A percentile compares a stretch with the other conserved stretches of the same genome.
These are phyloP conservation scores for Eleginops maclovinus DNA, from an alignment of 2,113 vertebrate species.

Conservation along the genomic window DNA sequence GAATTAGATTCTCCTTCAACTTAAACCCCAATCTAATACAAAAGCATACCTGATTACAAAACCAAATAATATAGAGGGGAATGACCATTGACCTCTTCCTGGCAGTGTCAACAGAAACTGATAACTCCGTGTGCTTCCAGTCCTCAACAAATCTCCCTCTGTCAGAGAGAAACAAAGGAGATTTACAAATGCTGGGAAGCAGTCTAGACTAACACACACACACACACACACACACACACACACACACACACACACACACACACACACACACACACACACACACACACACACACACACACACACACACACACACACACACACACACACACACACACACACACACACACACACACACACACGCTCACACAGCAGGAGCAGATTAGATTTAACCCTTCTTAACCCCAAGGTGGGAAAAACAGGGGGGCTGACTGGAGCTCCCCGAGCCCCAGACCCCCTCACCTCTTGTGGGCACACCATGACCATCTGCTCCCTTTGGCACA, in stretches of 20 bases:
- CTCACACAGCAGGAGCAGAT: constrained; percentile 52
- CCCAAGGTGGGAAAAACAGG: constrained; percentile 51
- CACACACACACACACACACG: constrained; percentile 8
- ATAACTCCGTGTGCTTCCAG: background rate
- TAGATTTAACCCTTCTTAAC: constrained; percentile 77
- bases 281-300: constrained; percentile 5
- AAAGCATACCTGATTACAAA: background rate
- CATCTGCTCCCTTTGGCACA: constrained; percentile 70
- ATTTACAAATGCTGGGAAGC: constrained; percentile 33
- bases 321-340: constrained; percentile 1
- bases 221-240: background rate
- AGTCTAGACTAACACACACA: constrained; percentile 51
- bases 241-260: background rate
- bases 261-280: constrained; percentile 34
- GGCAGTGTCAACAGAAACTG: background rate
- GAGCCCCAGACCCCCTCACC: constrained; percentile 52
- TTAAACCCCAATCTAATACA: background rate
- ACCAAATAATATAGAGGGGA: no score
- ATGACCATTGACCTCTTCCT: background rate
- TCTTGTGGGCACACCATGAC: constrained; percentile 52
- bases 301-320: constrained; percentile 34
- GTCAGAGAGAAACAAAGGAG: constrained; percentile 25
- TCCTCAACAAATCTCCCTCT: constrained; percentile 28
- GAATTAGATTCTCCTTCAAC: background rate
- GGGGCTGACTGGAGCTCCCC: constrained; percentile 45